Conservation (phyloP, 2,888 invertebrate species). For the Agriopis leucophaearia region DNA sequence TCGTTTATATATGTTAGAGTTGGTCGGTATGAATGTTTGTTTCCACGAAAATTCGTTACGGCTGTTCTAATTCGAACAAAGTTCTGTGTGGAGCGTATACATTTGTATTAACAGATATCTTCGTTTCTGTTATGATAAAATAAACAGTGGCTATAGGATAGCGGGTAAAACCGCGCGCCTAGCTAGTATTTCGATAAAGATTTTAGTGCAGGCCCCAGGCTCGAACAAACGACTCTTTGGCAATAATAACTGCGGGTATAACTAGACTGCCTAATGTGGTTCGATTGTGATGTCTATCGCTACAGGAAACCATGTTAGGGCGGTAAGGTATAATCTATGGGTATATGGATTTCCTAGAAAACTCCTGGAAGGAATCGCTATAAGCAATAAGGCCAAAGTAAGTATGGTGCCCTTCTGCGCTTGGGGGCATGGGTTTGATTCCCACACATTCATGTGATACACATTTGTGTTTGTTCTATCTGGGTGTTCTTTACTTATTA, state of each 20-base stretch:
- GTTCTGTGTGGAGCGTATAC: not conserved
- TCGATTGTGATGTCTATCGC: constrained; percentile 26
- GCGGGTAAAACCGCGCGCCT: not conserved
- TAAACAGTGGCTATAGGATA: not conserved
- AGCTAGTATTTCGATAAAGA: constrained; percentile 55
- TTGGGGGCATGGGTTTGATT: no score
- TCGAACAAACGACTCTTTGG: constrained; percentile 52
- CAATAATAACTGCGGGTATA: constrained; percentile 50
- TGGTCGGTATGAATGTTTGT: constrained; percentile 1
- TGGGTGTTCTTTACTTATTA: no score
- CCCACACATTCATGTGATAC: no score
- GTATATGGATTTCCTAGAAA: no score
- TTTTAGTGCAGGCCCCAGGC: constrained; percentile 68
- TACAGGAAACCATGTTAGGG: constrained; percentile 3
- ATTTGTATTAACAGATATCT: not conserved
- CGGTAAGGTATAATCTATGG: not conserved
- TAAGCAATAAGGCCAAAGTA: no score
- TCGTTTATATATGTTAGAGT: constrained; percentile 22
- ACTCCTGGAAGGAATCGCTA: no score
- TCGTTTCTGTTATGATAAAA: not conserved
- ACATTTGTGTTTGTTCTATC: no score
- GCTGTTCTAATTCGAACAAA: not conserved
- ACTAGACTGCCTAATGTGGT: constrained; percentile 36
- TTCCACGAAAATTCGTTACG: not conserved
- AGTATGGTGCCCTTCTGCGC: no score